phyloP scores from a whole-genome alignment of 2,888 invertebrate species.

The Drosophila longiperda region DNA sequence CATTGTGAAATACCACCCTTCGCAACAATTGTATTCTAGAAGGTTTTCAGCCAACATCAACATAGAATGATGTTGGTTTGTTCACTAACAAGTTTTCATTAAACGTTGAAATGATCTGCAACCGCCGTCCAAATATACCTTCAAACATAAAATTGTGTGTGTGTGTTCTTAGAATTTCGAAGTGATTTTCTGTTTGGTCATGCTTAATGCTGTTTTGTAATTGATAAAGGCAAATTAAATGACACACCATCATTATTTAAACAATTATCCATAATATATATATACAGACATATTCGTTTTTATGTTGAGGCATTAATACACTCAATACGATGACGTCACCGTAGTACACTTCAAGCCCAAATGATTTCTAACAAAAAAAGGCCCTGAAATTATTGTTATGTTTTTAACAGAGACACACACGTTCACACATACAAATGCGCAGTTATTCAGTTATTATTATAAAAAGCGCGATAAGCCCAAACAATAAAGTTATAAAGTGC shows the following conservation, averaged over 20 bases:
- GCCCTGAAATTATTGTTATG: slow-evolving; percentile 25
- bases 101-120: slow-evolving; percentile 28
- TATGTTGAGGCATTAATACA: slow-evolving; percentile 8
- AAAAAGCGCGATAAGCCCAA: slow-evolving; percentile 46
- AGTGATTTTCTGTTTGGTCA: slow-evolving; percentile 57
- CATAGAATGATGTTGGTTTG: slow-evolving; percentile 5
- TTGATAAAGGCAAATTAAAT: slow-evolving; percentile 54
- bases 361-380: slow-evolving; percentile 12
- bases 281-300: neutral
- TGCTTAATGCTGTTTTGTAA: slow-evolving; percentile 64
- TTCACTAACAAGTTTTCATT: slow-evolving; percentile 37
- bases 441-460: slow-evolving; percentile 5
- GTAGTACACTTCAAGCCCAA: slow-evolving; percentile 14
- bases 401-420: slow-evolving; percentile 8
- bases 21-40: slow-evolving; percentile 17
- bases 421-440: neutral
- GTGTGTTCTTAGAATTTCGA: neutral
- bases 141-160: slow-evolving; percentile 8
- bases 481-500: slow-evolving; percentile 63
- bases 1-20: slow-evolving; percentile 50
- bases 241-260: slow-evolving; percentile 37
- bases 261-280: slow-evolving; percentile 23
- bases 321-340: slow-evolving; percentile 44
- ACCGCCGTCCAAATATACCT: slow-evolving; percentile 41
- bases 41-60: slow-evolving; percentile 16